These are phyloP conservation scores for Lacerta viridis DNA, from an alignment of 2,797 vertebrate species.

Conservation along the genomic window DNA sequence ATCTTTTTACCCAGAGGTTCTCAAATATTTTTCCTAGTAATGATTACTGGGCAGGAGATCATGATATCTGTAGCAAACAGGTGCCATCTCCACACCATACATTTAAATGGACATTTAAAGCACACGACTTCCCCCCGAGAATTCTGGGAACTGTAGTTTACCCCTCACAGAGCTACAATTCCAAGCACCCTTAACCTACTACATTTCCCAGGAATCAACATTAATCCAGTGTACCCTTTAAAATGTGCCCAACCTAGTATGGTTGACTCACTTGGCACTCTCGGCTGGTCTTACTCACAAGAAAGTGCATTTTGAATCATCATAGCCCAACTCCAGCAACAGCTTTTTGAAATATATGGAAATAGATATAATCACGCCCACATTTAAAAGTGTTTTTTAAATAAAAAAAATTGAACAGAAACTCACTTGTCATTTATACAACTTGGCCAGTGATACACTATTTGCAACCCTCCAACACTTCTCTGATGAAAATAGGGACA, in stretches of 20 bases:
- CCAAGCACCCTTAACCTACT: too few relatives aligned
- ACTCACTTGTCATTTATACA: accelerated
- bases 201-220: neutral
- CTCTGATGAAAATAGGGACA: too few relatives aligned
- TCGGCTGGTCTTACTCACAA: conserved; percentile 7
- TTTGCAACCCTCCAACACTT: neutral
- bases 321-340: neutral
- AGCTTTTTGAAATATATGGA: neutral
- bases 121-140: too few relatives aligned
- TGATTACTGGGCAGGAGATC: neutral
- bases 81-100: too few relatives aligned
- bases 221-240: neutral
- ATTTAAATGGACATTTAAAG: too few relatives aligned
- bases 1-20: conserved; percentile 15
- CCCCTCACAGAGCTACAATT: too few relatives aligned
- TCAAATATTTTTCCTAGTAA: neutral
- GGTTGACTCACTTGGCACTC: neutral
- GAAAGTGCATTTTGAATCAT: conserved; percentile 16
- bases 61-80: neutral
- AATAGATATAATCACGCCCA: neutral
- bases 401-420: conserved; percentile 26
- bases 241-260: neutral
- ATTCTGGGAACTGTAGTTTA: too few relatives aligned
- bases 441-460: neutral
- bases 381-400: neutral